These are phyloP conservation scores for Empidonax traillii DNA, from an alignment of 2,113 vertebrate species.

Conservation along the genomic window DNA sequence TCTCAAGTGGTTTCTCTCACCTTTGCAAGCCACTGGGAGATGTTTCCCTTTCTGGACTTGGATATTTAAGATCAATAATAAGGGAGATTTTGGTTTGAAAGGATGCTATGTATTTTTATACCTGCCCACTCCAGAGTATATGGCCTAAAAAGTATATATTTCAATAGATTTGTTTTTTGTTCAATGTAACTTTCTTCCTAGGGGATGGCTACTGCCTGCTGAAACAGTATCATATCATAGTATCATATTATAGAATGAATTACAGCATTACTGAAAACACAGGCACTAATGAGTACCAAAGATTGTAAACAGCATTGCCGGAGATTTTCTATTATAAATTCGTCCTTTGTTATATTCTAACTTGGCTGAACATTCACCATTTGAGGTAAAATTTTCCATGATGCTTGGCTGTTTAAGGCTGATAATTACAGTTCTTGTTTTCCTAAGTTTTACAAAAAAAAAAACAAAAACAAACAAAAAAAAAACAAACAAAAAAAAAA, in stretches of 20 bases:
- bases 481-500: not conserved
- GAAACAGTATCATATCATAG: not conserved
- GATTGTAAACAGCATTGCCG: not conserved
- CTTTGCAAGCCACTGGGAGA: not conserved
- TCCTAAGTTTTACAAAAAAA: not conserved
- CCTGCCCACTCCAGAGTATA: not conserved
- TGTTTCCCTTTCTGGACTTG: not conserved
- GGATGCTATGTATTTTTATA: not conserved
- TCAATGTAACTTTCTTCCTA: not conserved
- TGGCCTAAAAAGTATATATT: not conserved
- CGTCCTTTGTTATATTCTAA: not conserved
- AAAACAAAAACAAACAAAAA: not conserved
- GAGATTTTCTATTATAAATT: constrained; percentile 21
- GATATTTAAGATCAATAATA: not conserved
- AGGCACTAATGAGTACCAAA: not conserved
- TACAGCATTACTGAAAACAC: not conserved
- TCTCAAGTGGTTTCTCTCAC: not conserved
- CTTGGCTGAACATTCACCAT: constrained; percentile 16
- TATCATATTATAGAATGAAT: not conserved
- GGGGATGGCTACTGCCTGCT: not conserved
- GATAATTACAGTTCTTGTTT: constrained; percentile 6
- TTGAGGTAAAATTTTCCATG: constrained; percentile 49
- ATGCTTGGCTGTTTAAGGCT: not conserved
- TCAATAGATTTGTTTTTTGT: not conserved
- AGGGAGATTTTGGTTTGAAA: not conserved